Evolutionary conservation across 2,113 vertebrate species (phyloP), one percentile per base, ranked within the genome.

Genomic region (Halcyon malimbica): DNA sequence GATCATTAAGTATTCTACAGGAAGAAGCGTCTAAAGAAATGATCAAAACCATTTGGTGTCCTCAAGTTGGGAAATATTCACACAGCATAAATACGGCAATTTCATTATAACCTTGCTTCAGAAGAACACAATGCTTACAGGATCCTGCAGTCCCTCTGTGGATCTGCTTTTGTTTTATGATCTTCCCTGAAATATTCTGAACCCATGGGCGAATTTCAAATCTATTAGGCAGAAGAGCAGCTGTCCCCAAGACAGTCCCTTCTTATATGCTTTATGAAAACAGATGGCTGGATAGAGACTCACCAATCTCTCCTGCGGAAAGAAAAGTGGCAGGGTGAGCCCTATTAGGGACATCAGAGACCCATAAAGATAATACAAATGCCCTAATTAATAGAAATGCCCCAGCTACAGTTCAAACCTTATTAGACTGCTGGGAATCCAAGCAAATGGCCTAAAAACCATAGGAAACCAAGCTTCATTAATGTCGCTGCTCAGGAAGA

Each of bases 361-460:
- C 95, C 69, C 62, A 94, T 96, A 96, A 96, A 89, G 95, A 96
- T 87, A 78, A 92, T 84, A 89, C 4, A 1, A 95, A 93, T 31
- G 44, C 70, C 48, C 65, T 73, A 91, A 96, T 94, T 91, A 91
- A 93, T 41, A 95, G 96, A 93, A 95, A 94, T 44, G 39, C 65
- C 74, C 95, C 81, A 69, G 87, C 59, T 69, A 82, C 51, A 89
- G 77, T 62, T 91, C 77, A 92, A 91, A 48, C 16, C 62, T 75
- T 91, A 97, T 57, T 94, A 79, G 77, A 67, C 94, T 82, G 33
- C 57, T 89, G 91, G 96, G 96, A 96, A 89, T 87, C 33, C 77
- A 82, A 93, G 91, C 83, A 96, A 96, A 87, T 93, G 39, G 78
- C 83, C 69, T 82, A 94, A 96, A 96, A 96, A 63, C 87, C 93